Evolutionary conservation across 2,888 invertebrate genomes (phyloP), one percentile per base, ranked within the genome.

Genomic region (Vanessa cardui): DNA sequence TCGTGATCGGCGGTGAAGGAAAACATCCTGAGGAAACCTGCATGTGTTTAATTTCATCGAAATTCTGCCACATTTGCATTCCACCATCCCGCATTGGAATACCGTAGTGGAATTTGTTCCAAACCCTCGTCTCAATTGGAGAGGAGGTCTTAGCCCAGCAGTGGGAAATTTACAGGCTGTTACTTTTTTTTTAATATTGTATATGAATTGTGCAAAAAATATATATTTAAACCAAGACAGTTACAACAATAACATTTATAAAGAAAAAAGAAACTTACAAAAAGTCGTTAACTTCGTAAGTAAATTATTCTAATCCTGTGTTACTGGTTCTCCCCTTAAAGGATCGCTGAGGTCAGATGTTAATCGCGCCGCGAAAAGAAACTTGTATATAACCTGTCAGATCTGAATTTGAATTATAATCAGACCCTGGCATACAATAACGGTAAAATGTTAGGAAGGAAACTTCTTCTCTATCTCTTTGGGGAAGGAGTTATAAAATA

Each of bases 301-400:
- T 31, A 16, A 54, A 31, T 54, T 54, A 54, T 54, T 54, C 52
- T 54, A 54, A 54, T 50, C 50, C 18, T 21, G 21, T 54, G 52
- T 54, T 54, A 54, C 31, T 54, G 21, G 52, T 54, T 54, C n/a
- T 26, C 12, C 31, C 52, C 15, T n/a, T 54, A 54, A 54, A 54
- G 52, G 52, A 16, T 54, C 26, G 52, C 52, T n/a, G 52, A 54
- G 52, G 52, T 54, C 52, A 54, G 31, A 54, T 54, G 52, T 16
- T 31, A 54, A 54, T 54, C 52, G 16, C 31, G 15, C 31, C 31
- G 52, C 52, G n/a, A 31, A 54, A 54, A n/a, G n/a, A 54, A 54
- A 54, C 52, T n/a, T n/a, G 52, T 54, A n/a, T 31, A 54, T 54
- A 54, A 54, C 26, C 52, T 54, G 26, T 54, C 52, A 31, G 52